These are phyloP conservation scores for Leptopterna dolabrata DNA, from an alignment of 2,888 invertebrate genomes.

Conservation along the genomic window DNA sequence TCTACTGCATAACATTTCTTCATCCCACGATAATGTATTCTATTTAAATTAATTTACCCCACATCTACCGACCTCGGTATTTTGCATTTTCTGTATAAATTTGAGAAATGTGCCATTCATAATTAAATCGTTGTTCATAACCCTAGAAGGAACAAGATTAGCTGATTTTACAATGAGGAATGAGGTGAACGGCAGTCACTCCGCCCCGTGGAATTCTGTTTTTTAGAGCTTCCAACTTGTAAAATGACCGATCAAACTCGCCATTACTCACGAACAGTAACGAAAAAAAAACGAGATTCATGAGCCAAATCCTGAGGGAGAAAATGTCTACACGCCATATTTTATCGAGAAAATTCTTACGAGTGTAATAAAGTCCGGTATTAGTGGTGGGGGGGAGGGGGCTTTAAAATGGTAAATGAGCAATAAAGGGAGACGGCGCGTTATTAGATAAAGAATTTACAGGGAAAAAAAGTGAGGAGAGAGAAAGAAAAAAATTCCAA, in stretches of 20 bases:
- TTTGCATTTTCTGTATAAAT: too few relatives aligned
- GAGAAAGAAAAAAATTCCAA: slow-evolving; percentile 16
- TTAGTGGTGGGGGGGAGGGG: neutral
- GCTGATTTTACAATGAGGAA: neutral
- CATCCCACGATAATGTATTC: too few relatives aligned
- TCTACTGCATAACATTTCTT: too few relatives aligned
- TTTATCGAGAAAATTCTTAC: neutral
- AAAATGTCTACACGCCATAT: slow-evolving; percentile 3
- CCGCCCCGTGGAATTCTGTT: neutral
- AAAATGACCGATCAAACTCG: neutral
- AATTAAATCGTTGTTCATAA: too few relatives aligned
- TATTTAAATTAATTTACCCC: too few relatives aligned
- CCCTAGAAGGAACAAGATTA: neutral
- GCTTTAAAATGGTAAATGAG: neutral
- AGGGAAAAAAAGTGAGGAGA: neutral
- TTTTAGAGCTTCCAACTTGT: neutral
- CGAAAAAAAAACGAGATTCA: neutral
- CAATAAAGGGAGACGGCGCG: slow-evolving; percentile 21
- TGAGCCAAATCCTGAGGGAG: neutral
- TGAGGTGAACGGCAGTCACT: neutral
- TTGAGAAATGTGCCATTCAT: too few relatives aligned
- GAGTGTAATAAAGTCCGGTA: neutral
- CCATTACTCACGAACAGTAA: neutral
- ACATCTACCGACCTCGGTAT: too few relatives aligned
- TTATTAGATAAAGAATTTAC: slow-evolving; percentile 44